phyloP scores from a whole-genome alignment of 1,140 invertebrate genomes.

The Drosophila tristis region DNA sequence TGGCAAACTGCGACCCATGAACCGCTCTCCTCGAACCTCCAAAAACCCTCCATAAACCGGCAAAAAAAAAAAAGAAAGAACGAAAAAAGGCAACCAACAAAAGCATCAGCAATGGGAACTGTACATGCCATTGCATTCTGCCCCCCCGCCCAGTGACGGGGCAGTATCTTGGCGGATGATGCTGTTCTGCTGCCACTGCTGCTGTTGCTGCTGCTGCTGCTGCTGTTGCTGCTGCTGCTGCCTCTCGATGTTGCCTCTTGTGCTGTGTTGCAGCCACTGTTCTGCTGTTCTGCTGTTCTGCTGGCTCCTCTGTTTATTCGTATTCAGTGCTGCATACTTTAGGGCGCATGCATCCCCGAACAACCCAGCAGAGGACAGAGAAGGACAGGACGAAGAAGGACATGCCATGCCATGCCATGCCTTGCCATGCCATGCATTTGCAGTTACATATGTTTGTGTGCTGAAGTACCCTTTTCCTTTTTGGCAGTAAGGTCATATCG shows the following conservation, averaged over 20 bases:
- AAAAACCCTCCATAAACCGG: slow-evolving; percentile 9
- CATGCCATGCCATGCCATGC: no score
- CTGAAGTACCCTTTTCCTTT: slow-evolving; percentile 28
- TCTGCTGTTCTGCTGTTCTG: slow-evolving; percentile 25
- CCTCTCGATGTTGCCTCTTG: slow-evolving; percentile 1
- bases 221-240: slow-evolving; percentile 14
- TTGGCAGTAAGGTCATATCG: neutral
- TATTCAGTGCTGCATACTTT: slow-evolving; percentile 55
- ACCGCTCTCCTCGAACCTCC: slow-evolving; percentile 5
- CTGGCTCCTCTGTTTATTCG: slow-evolving; percentile 52
- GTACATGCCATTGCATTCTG: slow-evolving; percentile 49
- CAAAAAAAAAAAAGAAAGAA: neutral
- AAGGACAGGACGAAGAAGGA: slow-evolving; percentile 25
- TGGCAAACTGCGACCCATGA: slow-evolving; percentile 49
- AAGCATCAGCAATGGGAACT: slow-evolving; percentile 34
- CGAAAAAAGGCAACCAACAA: slow-evolving; percentile 23
- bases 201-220: slow-evolving; percentile 25
- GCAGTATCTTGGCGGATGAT: slow-evolving; percentile 54
- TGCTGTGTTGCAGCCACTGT: no score
- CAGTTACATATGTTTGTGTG: slow-evolving; percentile 59
- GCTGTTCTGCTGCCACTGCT: slow-evolving; percentile 27
- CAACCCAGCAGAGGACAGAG: slow-evolving; percentile 21
- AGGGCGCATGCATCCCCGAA: slow-evolving; percentile 43
- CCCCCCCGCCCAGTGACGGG: neutral
- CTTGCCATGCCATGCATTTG: slow-evolving; percentile 26